phyloP scores from a whole-genome alignment of 53 echinoderm and acorn worm species.

The Henricia sp. region DNA sequence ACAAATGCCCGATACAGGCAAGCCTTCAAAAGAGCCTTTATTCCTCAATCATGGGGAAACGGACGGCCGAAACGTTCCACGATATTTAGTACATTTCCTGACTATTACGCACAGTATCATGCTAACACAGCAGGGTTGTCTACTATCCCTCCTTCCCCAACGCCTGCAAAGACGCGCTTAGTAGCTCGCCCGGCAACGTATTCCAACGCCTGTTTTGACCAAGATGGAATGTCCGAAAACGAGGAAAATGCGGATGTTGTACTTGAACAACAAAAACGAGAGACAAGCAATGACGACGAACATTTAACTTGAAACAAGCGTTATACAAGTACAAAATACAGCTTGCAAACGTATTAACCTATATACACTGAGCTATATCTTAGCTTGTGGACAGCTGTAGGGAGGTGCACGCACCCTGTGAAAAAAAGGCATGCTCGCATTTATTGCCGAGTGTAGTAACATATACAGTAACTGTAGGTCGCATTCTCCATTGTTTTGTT shows the following conservation, averaged over 20 bases:
- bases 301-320: no score
- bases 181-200: slow-evolving; percentile 47
- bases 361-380: no score
- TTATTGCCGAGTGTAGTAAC: no score
- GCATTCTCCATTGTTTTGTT: no score
- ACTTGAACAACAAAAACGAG: neutral
- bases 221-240: neutral
- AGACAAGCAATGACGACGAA: neutral
- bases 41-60: neutral
- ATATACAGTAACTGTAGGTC: no score
- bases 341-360: no score
- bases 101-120: slow-evolving; percentile 37
- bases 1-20: slow-evolving; percentile 49
- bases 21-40: slow-evolving; percentile 41
- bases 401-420: no score
- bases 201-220: slow-evolving; percentile 39
- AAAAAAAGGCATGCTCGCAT: no score
- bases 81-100: slow-evolving; percentile 33
- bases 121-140: neutral
- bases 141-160: neutral
- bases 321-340: no score
- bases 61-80: slow-evolving; percentile 6
- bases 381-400: no score
- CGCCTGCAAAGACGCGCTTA: slow-evolving; percentile 14
- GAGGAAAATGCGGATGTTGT: neutral